Evolutionary conservation across 2,888 invertebrate genomes (phyloP).

Genomic region (Morpho helenor): DNA sequence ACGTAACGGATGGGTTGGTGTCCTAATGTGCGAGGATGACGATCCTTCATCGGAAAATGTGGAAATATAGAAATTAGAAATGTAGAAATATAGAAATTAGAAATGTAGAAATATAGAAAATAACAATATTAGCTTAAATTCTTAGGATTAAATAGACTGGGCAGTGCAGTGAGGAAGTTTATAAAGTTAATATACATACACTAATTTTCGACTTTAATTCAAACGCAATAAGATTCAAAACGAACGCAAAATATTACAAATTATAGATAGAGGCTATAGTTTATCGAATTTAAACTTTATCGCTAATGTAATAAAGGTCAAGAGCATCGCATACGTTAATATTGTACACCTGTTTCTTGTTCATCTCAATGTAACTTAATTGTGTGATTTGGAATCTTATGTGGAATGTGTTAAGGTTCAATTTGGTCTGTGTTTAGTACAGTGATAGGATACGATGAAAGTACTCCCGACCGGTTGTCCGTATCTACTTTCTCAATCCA

Average conservation of each 20-base stretch:
- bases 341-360: constrained; percentile 11
- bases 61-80: too few species aligned
- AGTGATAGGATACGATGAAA: constrained; percentile 18
- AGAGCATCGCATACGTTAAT: constrained; percentile 1
- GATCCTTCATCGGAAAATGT: too few species aligned
- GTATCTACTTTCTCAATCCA: constrained; percentile 21
- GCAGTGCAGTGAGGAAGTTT: constrained; percentile 15
- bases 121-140: neutral
- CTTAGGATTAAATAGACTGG: constrained; percentile 11
- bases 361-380: neutral
- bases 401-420: neutral
- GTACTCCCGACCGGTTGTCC: constrained; percentile 20
- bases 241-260: neutral
- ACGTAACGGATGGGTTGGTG: too few species aligned
- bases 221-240: neutral
- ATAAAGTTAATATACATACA: constrained; percentile 8
- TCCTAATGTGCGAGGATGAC: too few species aligned
- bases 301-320: neutral
- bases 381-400: constrained; percentile 3
- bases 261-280: too few species aligned
- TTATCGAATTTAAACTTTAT: constrained; percentile 4
- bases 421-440: constrained; percentile 1
- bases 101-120: too few species aligned
- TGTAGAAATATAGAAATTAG: too few species aligned
- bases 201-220: neutral